Base-by-base conservation (phyloP, 1,140 invertebrate genomes). In the Acyrthosiphon pisum region DNA sequence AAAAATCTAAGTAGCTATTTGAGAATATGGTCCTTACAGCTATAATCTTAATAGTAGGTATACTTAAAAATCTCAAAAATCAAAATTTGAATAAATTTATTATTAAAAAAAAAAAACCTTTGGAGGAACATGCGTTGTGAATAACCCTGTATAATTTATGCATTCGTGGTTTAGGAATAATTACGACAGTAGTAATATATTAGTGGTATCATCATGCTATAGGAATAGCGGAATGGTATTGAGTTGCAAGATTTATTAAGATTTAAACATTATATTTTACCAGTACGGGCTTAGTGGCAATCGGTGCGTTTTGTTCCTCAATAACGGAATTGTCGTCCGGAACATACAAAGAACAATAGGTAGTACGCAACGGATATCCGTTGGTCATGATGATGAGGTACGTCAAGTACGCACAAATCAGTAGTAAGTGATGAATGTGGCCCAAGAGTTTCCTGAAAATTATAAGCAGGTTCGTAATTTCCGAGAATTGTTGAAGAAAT, bases 381-480 rank as follows among this genome's bases (percentile, higher is more conserved):
- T 60, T 56, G 23, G 26, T 41, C 88, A 90, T 56, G 35, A 44
- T 41, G 26, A 53, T 90, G 20, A 90, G 35, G 35, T 41, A 60
- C 37, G 53, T 30, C 53, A 60, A 41, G 9, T 23, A 90, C 9
- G 26, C 18, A 41, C 9, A 60, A 9, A 56, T 37, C 35, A 60
- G 6, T 30, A 60, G 37, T 41, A 30, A 60, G 26, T 56, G 88
- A 37, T 22, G 87, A 53, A 89, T 26, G 20, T 56, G 35, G 1
- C 35, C 23, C 23, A 41, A 60, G 18, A 53, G 88, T 60, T 90
- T 56, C 50, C 88, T 90, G 53, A 60, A 90, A 90, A 30, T 53
- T 4, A 88, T 11, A 50, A 88, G 9, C 11, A 68, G 6, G n/a
- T 76, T 76, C n/a, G n/a, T n/a, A n/a, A 76, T n/a, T 35, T n/a